A percentile compares a stretch with the other conserved stretches of the same genome.
Conservation (phyloP, 1,140 invertebrate genomes). For the Drosophila hydei region DNA sequence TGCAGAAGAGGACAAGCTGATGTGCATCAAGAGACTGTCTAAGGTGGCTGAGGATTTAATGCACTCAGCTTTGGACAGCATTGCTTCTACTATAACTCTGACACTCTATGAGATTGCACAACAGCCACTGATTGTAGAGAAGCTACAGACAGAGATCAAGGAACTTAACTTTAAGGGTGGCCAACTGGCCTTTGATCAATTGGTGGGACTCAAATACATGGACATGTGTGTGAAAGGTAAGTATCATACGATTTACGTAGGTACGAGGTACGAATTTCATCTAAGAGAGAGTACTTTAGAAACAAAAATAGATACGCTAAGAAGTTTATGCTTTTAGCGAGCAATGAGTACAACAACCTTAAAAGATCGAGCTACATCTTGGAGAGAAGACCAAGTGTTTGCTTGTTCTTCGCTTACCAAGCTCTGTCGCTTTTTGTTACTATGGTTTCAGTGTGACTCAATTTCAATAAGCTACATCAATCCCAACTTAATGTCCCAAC, state of each 20-base stretch:
- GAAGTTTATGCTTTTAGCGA: too few relatives aligned
- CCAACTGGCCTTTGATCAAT: conserved; percentile 52
- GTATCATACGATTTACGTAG: too few relatives aligned
- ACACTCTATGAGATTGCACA: conserved; percentile 71
- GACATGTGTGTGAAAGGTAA: conserved; percentile 73
- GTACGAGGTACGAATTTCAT: too few relatives aligned
- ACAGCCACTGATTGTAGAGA: conserved; percentile 63
- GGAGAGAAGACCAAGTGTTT: too few relatives aligned
- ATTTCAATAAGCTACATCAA: not conserved
- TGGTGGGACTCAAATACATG: conserved; percentile 65
- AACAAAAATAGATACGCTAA: too few relatives aligned
- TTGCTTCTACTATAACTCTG: conserved; percentile 57
- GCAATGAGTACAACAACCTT: too few relatives aligned
- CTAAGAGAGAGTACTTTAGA: not conserved
- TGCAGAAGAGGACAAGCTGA: conserved; percentile 67
- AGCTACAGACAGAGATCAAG: conserved; percentile 61
- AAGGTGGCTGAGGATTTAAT: conserved; percentile 70
- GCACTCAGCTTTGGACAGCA: conserved; percentile 60
- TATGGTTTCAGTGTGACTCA: not conserved
- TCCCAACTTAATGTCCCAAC: not conserved
- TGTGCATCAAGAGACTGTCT: conserved; percentile 65
- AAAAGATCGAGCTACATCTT: too few relatives aligned
- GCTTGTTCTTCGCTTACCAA: too few relatives aligned
- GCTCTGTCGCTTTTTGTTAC: too few relatives aligned
- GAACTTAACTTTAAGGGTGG: conserved; percentile 34